Base-by-base conservation (phyloP, 1,140 invertebrate species). In the Saccostrea glomerata region DNA sequence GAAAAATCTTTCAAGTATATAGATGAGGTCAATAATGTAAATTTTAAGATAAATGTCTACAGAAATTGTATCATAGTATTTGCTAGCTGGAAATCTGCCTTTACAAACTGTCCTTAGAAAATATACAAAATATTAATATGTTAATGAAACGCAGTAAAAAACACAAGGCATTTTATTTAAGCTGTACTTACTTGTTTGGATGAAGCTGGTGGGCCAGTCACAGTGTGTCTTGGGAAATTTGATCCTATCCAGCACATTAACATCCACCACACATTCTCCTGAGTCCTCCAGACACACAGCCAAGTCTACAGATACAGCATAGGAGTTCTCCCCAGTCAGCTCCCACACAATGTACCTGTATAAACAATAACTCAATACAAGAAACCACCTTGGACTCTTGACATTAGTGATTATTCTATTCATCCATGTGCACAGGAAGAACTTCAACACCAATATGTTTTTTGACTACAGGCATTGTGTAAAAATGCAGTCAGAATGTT, bases 271-370 rank as follows among this genome's bases (percentile, higher is more conserved):
- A 85, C 84, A 85, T 12, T 63, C 30, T 23, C 84, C 56, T n/a
- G 23, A 11, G 17, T 63, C 25, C 54, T 85, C 84, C 9, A 85
- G 55, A 63, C 84, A 85, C 9, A 85, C 55, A 25, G 55, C 30
- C 20, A 85, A 13, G 55, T 63, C 55, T 36, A 85, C 20, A 36
- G 84, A 60, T 11, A 85, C 30, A 36, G 23, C 30, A 63, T 85
- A 85, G 20, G 47, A 25, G 12, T 56, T 63, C 84, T 85, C 84
- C 11, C 84, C 84, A 30, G 40, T n/a, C 84, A 85, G 60, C 25
- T 85, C 56, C 84, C 84, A 85, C 25, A 85, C 84, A 63, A n/a
- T 85, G 56, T 60, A 85, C 58, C 84, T 85, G 56, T 17, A 85
- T 12, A 56, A 4, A 15, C 15, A 84, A 23, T 55, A 20, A 36